Percentiles rank a stretch among this genome's conserved stretches.
Evolutionary conservation across 2,888 invertebrate genomes (phyloP).

Genomic region (Megalurothrips usitatus): DNA sequence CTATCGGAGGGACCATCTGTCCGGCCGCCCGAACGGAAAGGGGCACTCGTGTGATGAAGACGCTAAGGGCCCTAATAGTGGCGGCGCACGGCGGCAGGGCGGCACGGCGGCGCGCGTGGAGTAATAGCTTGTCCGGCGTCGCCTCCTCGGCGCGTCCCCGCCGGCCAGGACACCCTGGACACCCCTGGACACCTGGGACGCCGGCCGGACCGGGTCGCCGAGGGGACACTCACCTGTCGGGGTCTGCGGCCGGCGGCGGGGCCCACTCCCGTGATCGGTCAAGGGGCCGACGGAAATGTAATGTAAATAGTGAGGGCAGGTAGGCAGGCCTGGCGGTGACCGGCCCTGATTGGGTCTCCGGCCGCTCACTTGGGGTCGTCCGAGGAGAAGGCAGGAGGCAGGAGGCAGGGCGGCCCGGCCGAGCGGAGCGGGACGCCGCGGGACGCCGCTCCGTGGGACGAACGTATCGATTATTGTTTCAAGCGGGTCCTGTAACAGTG

Average conservation of each 20-base stretch:
- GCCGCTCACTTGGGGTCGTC: not conserved
- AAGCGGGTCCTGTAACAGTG: not conserved
- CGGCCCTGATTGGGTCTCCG: not conserved
- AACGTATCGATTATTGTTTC: constrained; percentile 3
- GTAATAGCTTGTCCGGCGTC: constrained; percentile 17
- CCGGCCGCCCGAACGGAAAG: no score
- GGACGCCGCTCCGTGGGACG: not conserved
- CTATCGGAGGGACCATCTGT: not conserved
- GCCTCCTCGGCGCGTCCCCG: not conserved
- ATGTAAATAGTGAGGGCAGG: not conserved
- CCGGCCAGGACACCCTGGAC: not conserved
- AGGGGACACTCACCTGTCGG: no score
- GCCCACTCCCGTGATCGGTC: not conserved
- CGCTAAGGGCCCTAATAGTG: constrained; percentile 22
- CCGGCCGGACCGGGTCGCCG: no score
- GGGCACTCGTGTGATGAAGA: not conserved
- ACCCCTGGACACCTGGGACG: no score
- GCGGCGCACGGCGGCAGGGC: no score
- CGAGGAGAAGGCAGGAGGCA: no score
- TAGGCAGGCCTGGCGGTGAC: no score
- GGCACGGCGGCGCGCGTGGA: not conserved
- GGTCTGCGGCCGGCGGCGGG: not conserved
- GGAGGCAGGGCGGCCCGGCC: no score
- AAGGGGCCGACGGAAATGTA: not conserved
- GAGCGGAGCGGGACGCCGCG: not conserved